Base-by-base conservation (phyloP, 2,113 vertebrate species). In the Pipra filicauda region DNA sequence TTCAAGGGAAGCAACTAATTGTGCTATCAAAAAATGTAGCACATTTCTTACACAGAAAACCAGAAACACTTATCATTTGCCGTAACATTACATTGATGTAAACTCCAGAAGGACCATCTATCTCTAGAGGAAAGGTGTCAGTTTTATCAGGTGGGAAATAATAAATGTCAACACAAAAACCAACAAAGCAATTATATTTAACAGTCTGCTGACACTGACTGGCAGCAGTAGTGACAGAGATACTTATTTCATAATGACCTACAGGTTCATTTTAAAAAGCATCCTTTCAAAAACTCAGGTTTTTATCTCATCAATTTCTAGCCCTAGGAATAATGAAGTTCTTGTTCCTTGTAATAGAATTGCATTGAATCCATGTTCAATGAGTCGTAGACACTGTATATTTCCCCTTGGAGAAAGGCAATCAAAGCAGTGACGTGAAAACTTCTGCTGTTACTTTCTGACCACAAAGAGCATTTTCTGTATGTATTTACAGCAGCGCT, bases 301-400 rank as follows among this genome's bases (percentile, higher is more conserved):
- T 2, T 94, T 85, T 92, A 52, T 92, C 67, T 96, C 71, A 87
- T 97, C 88, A 85, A 54, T 95, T 92, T 93, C 69, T 54, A 92
- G 76, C 37, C 52, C 54, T 59, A 73, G 55, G 13, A 91, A 85
- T 88, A 95, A 94, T 88, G 80, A 86, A 93, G 51, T 89, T 85
- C 76, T 81, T 94, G 69, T 81, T 94, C 33, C 65, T 61, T 73
- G 81, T 57, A 89, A 84, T 78, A 87, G 90, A 96, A 95, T 86
- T 86, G 65, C 76, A 75, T 73, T 15, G 71, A 92, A 64, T 93
- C 59, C 64, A 43, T 79, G 77, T 79, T 94, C 88, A 92, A 58
- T 93, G 95, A 95, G 11, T 65, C 21, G 3, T 83, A 46, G 62
- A 55, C 46, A 35, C 55, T 61, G 41, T 30, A n/a, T 64, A 52